Evolutionary conservation across 2,113 vertebrate genomes (phyloP), one percentile per base, ranked within the genome.

Genomic region (Saguinus imperator): DNA sequence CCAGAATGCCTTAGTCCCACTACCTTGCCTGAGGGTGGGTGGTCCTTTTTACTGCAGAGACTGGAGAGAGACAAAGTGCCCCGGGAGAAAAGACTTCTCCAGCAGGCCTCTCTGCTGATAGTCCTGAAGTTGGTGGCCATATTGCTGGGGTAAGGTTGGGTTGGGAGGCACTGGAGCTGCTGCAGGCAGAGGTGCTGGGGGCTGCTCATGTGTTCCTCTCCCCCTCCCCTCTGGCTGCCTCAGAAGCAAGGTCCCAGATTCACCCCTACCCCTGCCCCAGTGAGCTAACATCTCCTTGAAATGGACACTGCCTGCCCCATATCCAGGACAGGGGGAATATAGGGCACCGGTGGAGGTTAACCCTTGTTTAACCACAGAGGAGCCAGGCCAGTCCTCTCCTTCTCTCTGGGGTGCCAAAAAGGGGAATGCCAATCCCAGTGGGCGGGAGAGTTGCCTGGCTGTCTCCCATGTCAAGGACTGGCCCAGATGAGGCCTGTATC

Each of bases 201-300:
- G 48, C 58, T 91, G 16, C 50, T 79, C 12, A 73, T 43, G 11
- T 48, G 23, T 57, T 50, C 57, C 37, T 92, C 61, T 55, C 79
- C 55, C 32, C 16, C 21, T 79, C 27, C 11, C 18, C n/a, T 93
- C 40, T 29, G 10, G 40, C 61, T 76, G 79, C 81, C 50, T 43
- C 35, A 58, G 94, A 94, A 91, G 77, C 89, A 70, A 93, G 94
- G 83, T 55, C 27, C 48, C 21, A 57, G 25, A 25, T 64, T 70
- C n/a, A 70, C 61, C 40, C 35, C 35, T 58, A 32, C 70, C 57
- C 55, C 75, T 17, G 35, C 48, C 94, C 68, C 64, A 70, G 55
- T 77, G 50, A 68, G 68, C 77, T 94, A 84, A 50, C 79, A 29
- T 89, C 82, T 93, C 77, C 86, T 83, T 87, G 93, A 97, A 97